Evolutionary conservation across 2,888 invertebrate species (phyloP).

Genomic region (Entomobrya proxima): DNA sequence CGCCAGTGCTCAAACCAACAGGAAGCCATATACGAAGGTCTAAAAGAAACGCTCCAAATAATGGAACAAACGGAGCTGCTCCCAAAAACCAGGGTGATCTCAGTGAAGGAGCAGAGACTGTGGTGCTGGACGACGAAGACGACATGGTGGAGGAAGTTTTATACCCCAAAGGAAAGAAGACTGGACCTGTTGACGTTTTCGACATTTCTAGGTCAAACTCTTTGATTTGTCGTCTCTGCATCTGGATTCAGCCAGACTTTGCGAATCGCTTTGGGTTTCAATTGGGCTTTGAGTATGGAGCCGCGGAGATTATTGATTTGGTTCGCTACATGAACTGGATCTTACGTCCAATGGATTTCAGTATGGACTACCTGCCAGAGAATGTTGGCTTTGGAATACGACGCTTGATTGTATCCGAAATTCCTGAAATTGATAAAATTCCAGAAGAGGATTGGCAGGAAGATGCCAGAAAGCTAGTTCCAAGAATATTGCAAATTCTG

Average conservation of each 20-base stretch:
- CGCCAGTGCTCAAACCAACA: not conserved
- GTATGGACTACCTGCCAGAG: constrained; percentile 62
- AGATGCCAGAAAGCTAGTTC: not conserved
- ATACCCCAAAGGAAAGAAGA: constrained; percentile 17
- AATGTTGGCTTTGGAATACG: constrained; percentile 64
- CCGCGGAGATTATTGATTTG: constrained; percentile 61
- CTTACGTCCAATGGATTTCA: constrained; percentile 67
- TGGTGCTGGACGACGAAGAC: not conserved
- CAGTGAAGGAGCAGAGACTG: not conserved
- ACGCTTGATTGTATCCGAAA: constrained; percentile 28
- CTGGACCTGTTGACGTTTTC: not conserved
- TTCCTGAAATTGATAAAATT: constrained; percentile 14
- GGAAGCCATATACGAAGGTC: no score
- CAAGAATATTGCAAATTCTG: not conserved
- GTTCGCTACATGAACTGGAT: constrained; percentile 64
- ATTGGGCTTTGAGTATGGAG: constrained; percentile 49
- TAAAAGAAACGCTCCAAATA: not conserved
- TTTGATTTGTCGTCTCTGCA: constrained; percentile 62
- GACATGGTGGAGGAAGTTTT: constrained; percentile 25
- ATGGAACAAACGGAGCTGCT: not conserved
- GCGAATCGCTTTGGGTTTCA: constrained; percentile 64
- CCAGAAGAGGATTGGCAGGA: not conserved
- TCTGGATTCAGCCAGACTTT: constrained; percentile 70
- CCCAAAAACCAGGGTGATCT: not conserved
- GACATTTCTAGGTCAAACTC: not conserved